Evolutionary conservation across 2,113 vertebrate genomes (phyloP).

Genomic region (Balaeniceps rex): DNA sequence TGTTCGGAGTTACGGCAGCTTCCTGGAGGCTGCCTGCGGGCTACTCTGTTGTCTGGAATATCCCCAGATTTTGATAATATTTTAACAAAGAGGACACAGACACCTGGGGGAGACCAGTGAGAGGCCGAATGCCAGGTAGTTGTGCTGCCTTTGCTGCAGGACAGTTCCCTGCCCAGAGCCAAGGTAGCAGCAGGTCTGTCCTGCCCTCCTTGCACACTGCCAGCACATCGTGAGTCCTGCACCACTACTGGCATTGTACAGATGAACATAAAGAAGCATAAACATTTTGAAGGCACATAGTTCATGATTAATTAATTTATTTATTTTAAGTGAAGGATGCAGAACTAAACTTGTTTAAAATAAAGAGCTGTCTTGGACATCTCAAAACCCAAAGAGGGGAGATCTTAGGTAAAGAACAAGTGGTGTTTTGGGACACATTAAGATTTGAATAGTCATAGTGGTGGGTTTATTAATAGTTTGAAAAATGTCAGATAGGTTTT

Average conservation of each 20-base stretch:
- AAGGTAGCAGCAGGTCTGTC: neutral
- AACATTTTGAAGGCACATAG: neutral
- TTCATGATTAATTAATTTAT: neutral
- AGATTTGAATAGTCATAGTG: neutral
- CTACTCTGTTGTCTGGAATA: neutral
- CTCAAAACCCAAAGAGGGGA: neutral
- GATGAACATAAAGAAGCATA: neutral
- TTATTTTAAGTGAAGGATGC: neutral
- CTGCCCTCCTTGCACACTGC: neutral
- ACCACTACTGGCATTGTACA: too few species aligned
- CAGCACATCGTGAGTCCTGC: neutral
- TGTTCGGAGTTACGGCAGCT: neutral
- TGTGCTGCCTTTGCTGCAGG: neutral
- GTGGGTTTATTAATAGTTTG: neutral
- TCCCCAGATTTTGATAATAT: neutral
- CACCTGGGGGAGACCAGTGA: neutral
- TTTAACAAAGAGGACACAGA: neutral
- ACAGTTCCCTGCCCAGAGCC: neutral
- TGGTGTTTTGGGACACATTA: neutral
- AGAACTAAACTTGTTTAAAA: neutral
- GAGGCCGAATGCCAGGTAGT: neutral
- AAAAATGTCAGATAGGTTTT: neutral
- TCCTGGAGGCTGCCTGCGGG: neutral
- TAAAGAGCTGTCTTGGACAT: neutral
- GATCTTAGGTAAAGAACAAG: neutral